Evolutionary conservation across 2,797 vertebrate genomes (phyloP).

Genomic region (Labeo calbasu): DNA sequence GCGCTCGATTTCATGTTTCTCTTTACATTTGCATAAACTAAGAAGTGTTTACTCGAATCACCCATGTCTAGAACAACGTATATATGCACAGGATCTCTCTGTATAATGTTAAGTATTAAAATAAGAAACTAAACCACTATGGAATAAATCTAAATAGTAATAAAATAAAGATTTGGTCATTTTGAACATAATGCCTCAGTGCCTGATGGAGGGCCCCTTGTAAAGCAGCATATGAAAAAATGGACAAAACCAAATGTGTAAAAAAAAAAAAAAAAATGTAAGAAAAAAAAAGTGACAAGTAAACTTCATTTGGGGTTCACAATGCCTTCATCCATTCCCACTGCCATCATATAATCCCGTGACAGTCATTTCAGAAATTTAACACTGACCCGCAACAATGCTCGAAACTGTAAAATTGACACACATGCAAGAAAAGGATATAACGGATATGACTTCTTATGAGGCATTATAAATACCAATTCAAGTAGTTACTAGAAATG

Average conservation of each 20-base stretch:
- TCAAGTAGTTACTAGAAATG: conserved; percentile 38
- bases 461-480: conserved; percentile 39
- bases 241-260: not conserved
- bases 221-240: conserved; percentile 50
- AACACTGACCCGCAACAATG: conserved; percentile 52
- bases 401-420: conserved; percentile 37
- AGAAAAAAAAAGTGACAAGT: conserved; percentile 18
- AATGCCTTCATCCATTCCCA: conserved; percentile 34
- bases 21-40: conserved; percentile 81
- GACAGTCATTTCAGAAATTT: conserved; percentile 39
- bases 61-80: conserved; percentile 71
- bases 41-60: conserved; percentile 78
- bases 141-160: conserved; percentile 77
- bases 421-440: conserved; percentile 40
- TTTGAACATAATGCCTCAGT: conserved; percentile 71
- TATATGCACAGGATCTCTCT: conserved; percentile 72
- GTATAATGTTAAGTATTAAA: conserved; percentile 77
- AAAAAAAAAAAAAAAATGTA: conserved; percentile 11
- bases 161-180: conserved; percentile 85
- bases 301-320: conserved; percentile 35
- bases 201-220: conserved; percentile 66
- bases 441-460: conserved; percentile 34
- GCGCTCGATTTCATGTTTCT: conserved; percentile 62
- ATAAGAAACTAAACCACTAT: conserved; percentile 75
- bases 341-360: conserved; percentile 13